Conservation (phyloP, 2,113 vertebrate genomes). For the Sterrhoptilus dennistouni region DNA sequence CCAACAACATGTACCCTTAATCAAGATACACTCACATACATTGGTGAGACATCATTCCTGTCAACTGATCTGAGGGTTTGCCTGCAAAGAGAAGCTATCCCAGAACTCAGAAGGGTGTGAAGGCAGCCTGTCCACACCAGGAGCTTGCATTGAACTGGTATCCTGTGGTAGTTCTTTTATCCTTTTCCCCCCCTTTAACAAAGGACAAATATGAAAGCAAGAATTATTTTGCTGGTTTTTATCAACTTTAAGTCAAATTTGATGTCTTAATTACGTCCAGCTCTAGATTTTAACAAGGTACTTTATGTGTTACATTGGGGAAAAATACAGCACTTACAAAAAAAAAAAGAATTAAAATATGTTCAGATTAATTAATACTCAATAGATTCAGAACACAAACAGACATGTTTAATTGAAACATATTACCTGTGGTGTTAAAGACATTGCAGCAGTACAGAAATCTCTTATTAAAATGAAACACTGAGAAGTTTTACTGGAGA, state of each 20-base stretch:
- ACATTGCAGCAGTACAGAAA: background rate
- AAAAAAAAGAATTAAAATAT: background rate
- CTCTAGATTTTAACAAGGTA: background rate
- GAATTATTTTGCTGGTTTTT: background rate
- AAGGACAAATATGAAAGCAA: background rate
- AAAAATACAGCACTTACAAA: background rate
- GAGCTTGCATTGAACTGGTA: background rate
- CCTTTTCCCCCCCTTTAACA: background rate
- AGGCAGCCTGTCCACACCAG: background rate
- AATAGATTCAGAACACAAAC: background rate
- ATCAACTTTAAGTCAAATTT: background rate
- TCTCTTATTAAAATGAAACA: background rate
- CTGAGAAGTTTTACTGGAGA: background rate
- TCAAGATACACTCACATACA: background rate
- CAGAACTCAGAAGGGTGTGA: background rate
- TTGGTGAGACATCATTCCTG: conserved; percentile 27
- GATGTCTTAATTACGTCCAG: background rate
- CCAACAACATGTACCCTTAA: background rate
- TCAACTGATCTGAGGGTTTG: background rate
- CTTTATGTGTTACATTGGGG: background rate
- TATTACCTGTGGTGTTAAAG: background rate
- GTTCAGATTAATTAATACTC: background rate
- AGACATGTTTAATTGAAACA: background rate
- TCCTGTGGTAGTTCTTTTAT: background rate
- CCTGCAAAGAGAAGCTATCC: background rate